Conservation (phyloP, 2,113 vertebrate species). For the Acrocephalus kingi region DNA sequence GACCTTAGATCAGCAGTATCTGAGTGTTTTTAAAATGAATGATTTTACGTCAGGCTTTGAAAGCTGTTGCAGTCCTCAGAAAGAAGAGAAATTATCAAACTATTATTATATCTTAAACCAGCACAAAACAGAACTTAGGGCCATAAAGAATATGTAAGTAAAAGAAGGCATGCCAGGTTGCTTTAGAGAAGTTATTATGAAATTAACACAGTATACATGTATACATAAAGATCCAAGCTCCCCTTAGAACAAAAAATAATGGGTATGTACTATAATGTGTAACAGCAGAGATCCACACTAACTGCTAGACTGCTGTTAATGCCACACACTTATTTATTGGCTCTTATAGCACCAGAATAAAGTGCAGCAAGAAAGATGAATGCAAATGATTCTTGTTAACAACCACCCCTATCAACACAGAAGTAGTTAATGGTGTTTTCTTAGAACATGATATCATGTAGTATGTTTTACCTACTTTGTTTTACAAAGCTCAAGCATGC, state of each 20-base stretch:
- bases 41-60: neutral
- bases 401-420: neutral
- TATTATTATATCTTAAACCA: neutral
- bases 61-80: neutral
- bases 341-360: neutral
- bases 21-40: neutral
- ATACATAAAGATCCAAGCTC: constrained; percentile 13
- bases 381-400: neutral
- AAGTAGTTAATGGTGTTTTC: neutral
- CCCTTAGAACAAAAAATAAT: constrained; percentile 37
- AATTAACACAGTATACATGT: neutral
- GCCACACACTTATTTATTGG: neutral
- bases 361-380: neutral
- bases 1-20: neutral
- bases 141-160: neutral
- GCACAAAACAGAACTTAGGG: neutral
- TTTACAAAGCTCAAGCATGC: neutral
- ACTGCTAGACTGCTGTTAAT: constrained; percentile 37
- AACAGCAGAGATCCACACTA: constrained; percentile 19
- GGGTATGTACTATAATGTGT: neutral
- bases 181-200: constrained; percentile 26
- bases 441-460: neutral
- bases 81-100: neutral
- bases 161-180: neutral
- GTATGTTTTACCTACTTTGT: neutral